Base-by-base conservation (phyloP, 1,140 invertebrate species). In the Mercenaria mercenaria region DNA sequence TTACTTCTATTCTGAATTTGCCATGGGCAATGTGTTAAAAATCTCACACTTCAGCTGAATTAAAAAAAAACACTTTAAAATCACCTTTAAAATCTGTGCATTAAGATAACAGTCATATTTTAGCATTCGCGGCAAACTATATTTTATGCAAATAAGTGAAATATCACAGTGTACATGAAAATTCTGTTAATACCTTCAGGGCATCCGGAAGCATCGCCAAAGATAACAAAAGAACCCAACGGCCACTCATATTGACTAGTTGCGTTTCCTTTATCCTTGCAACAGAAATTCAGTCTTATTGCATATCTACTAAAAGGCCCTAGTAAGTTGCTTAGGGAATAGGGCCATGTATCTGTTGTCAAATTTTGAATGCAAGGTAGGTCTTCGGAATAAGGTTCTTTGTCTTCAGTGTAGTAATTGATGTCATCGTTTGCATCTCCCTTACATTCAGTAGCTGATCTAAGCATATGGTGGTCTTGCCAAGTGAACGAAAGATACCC, bases 401-500 rank as follows among this genome's bases (percentile, higher is more conserved):
- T n/a, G 20, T 39, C 69, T 4, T 20, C 15, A 8, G 20, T 39
- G n/a, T 74, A 41, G 0, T 6, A 1, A 56, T 56, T 39, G 8
- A 34, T 32, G 29, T 29, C 10, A 41, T 74, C 34, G 20, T 1
- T 41, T 10, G 10, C 32, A 1, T 41, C 3, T 39, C 8, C 59
- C 18, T 39, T n/a, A n/a, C 67, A 39, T 15, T 79, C 32, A 11
- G 0, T 52, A 32, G n/a, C 8, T 20, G 76, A 59, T 37, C 37
- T 34, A 4, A 79, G 13, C 8, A 37, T 37, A 79, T 56, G 76
- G 6, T 15, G 47, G 0, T 52, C 29, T 52, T 56, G n/a, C 76
- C 76, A 79, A 20, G 47, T 56, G 26, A 79, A 59, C n/a, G 76
- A 79, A 29, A 79, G 18, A 41, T 79, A 79, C 18, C 76, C 32